Conservation (phyloP, 2,113 vertebrate genomes). For the Percopsis transmontana region DNA sequence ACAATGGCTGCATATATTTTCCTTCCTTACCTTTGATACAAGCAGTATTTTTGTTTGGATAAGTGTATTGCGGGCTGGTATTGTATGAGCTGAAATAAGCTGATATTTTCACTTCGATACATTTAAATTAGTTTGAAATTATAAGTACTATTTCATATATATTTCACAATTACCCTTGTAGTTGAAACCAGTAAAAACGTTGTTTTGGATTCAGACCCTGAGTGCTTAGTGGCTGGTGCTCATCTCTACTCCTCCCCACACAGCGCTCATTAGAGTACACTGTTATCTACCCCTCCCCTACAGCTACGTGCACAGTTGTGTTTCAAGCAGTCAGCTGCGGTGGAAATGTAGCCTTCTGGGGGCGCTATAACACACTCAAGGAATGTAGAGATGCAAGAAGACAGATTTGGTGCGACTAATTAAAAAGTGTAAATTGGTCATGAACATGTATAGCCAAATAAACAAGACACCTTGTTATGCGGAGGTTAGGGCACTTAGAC, state of each 20-base stretch:
- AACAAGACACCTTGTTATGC: constrained; percentile 22
- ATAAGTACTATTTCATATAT: no score
- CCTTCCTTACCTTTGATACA: background rate
- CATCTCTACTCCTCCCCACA: no score
- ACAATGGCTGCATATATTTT: background rate
- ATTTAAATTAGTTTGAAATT: background rate
- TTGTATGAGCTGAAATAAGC: constrained; percentile 21
- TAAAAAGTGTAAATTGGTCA: constrained; percentile 45
- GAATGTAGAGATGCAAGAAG: constrained; percentile 1
- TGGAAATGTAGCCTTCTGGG: no score
- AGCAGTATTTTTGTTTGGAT: background rate
- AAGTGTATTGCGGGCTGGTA: background rate
- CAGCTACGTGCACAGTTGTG: no score
- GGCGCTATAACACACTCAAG: no score
- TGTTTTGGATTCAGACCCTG: no score
- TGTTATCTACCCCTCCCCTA: no score
- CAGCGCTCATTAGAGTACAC: no score
- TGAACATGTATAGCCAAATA: constrained; percentile 30
- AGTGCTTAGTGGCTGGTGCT: no score
- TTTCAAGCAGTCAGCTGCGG: no score
- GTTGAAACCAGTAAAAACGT: constrained; percentile 28
- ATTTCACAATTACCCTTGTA: constrained; percentile 12
- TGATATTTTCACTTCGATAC: constrained; percentile 2
- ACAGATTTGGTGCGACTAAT: constrained; percentile 26
- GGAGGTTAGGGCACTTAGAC: constrained; percentile 24